Evolutionary conservation across 2,113 vertebrate species (phyloP).

Genomic region (Tinamus guttatus): DNA sequence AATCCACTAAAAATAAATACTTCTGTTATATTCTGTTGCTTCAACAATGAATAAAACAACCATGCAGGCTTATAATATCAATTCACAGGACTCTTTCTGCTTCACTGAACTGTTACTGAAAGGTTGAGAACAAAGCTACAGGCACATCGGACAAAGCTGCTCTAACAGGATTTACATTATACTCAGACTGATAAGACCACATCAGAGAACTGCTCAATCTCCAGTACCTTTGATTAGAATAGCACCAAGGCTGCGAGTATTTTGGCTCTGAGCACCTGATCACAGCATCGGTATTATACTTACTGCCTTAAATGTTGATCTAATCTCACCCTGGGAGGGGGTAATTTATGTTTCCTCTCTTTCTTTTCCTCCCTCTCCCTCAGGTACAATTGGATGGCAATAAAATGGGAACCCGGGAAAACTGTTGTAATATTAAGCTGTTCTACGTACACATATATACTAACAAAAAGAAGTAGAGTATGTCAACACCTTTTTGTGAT

Average conservation of each 20-base stretch:
- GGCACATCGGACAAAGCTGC: constrained; percentile 81
- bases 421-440: neutral
- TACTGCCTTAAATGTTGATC: constrained; percentile 20
- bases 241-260: constrained; percentile 27
- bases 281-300: constrained; percentile 63
- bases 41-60: constrained; percentile 79
- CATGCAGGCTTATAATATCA: constrained; percentile 82
- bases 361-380: neutral
- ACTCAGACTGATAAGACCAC: constrained; percentile 79
- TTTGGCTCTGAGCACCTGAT: constrained; percentile 54
- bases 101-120: constrained; percentile 84
- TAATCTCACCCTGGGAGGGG: constrained; percentile 30
- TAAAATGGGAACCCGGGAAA: neutral
- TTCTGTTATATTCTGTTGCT: constrained; percentile 74
- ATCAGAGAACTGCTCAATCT: constrained; percentile 74
- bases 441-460: fast-evolving
- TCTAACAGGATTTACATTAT: constrained; percentile 81
- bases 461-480: neutral
- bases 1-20: constrained; percentile 78
- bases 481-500: neutral
- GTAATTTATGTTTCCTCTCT: constrained; percentile 10
- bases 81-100: constrained; percentile 81
- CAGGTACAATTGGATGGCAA: neutral
- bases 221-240: constrained; percentile 65
- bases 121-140: constrained; percentile 83